Percentiles rank a stretch among this genome's conserved stretches.
Evolutionary conservation across 37 sponge, comb jelly and placozoan genomes (phyloP).

Genomic region (Agelas oroides): DNA sequence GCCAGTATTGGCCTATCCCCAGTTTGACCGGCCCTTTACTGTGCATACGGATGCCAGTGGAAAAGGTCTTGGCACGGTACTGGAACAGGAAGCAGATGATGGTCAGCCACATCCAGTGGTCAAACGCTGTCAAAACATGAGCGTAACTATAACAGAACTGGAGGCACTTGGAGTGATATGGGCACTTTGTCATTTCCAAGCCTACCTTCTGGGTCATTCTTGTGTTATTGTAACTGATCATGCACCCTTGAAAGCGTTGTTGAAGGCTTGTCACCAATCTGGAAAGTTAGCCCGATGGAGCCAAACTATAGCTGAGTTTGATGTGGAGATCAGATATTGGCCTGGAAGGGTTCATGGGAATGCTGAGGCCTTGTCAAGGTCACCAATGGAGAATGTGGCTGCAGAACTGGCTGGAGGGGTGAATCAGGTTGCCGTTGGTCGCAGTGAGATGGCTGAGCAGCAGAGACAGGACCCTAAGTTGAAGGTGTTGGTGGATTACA

Average conservation of each 20-base stretch:
- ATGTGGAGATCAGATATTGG: slow-evolving; percentile 18
- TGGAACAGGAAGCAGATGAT: not conserved
- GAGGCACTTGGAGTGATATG: slow-evolving; percentile 51
- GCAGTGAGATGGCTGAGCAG: not conserved
- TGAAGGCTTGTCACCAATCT: slow-evolving; percentile 3
- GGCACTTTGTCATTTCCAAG: slow-evolving; percentile 43
- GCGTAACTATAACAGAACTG: slow-evolving; percentile 25
- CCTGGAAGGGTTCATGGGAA: slow-evolving; percentile 22
- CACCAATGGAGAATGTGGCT: not conserved
- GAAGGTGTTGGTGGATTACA: not conserved
- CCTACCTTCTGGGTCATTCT: slow-evolving; percentile 15
- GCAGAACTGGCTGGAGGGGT: not conserved
- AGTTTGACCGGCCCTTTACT: not conserved
- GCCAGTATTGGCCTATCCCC: slow-evolving; percentile 10
- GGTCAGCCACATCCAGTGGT: not conserved
- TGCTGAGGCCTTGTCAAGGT: slow-evolving; percentile 41
- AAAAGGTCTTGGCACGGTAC: too few relatives aligned
- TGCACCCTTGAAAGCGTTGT: slow-evolving; percentile 12
- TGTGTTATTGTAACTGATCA: slow-evolving; percentile 46
- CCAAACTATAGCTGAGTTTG: not conserved
- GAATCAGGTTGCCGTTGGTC: not conserved
- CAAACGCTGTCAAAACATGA: not conserved
- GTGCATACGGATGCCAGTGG: not conserved
- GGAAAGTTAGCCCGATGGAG: slow-evolving; percentile 40
- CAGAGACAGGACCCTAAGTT: not conserved